A percentile compares a stretch with the other conserved stretches of the same genome.
Evolutionary conservation across 1,140 invertebrate genomes (phyloP).

Genomic region (Cydia amplana): DNA sequence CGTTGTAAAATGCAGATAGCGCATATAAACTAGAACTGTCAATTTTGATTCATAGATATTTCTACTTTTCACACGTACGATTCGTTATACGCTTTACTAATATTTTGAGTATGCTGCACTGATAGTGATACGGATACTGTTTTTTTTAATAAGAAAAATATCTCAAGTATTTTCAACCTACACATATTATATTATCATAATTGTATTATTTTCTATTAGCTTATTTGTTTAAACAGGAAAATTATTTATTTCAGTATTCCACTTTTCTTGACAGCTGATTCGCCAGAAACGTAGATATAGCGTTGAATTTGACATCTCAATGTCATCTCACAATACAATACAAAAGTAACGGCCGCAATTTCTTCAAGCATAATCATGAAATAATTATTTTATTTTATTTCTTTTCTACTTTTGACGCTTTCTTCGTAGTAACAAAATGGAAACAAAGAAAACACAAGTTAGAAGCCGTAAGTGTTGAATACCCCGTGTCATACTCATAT

Average conservation of each 20-base stretch:
- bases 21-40: not conserved
- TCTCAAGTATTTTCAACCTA: no score
- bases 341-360: slow-evolving; percentile 11
- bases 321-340: not conserved
- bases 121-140: no score
- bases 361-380: not conserved
- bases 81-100: not conserved
- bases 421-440: slow-evolving; percentile 44
- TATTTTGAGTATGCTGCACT: not conserved
- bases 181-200: no score
- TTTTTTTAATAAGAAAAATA: no score
- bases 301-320: not conserved
- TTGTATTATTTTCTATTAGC: no score
- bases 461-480: slow-evolving; percentile 54
- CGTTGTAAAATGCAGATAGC: not conserved
- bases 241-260: not conserved
- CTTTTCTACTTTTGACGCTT: not conserved
- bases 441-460: slow-evolving; percentile 44
- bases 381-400: slow-evolving; percentile 14
- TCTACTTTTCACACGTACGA: not conserved
- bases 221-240: not conserved
- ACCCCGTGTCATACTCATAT: not conserved
- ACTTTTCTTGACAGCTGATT: not conserved
- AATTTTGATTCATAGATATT: not conserved
- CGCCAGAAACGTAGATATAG: not conserved